Conservation (phyloP, 1,140 invertebrate species). For the Vanessa atalanta region DNA sequence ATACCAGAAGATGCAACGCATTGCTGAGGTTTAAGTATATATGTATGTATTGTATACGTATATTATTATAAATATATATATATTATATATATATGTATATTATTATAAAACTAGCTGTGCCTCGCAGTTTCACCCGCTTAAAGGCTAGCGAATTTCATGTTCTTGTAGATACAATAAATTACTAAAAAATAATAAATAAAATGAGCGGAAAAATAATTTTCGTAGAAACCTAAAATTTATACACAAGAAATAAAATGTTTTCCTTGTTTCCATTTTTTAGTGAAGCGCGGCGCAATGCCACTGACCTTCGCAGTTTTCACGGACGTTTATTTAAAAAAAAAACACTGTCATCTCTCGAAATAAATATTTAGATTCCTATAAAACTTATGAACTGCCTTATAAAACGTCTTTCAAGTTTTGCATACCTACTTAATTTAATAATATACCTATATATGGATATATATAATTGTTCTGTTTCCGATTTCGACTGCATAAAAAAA, state of each 20-base stretch:
- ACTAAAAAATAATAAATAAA: background rate
- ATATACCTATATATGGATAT: no score
- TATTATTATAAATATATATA: no score
- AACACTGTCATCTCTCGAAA: conserved; percentile 48
- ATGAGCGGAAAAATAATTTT: conserved; percentile 1
- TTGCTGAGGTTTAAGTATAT: no score
- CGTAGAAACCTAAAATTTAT: background rate
- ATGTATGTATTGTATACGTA: no score
- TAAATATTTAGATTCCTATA: conserved; percentile 29
- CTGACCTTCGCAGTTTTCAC: conserved; percentile 47
- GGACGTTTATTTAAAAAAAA: conserved; percentile 41
- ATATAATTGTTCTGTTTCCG: no score
- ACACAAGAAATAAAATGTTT: conserved; percentile 34
- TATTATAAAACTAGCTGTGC: no score
- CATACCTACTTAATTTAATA: background rate
- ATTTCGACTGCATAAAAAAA: no score
- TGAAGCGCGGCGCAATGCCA: conserved; percentile 27
- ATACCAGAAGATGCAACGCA: no score
- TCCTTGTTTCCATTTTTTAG: conserved; percentile 37
- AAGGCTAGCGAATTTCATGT: background rate
- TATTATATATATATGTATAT: no score
- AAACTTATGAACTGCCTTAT: background rate
- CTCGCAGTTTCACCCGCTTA: no score
- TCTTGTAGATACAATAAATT: background rate
- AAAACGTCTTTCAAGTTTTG: background rate